Evolutionary conservation across 2,888 invertebrate species (phyloP).

Genomic region (Stomorhina lunata): DNA sequence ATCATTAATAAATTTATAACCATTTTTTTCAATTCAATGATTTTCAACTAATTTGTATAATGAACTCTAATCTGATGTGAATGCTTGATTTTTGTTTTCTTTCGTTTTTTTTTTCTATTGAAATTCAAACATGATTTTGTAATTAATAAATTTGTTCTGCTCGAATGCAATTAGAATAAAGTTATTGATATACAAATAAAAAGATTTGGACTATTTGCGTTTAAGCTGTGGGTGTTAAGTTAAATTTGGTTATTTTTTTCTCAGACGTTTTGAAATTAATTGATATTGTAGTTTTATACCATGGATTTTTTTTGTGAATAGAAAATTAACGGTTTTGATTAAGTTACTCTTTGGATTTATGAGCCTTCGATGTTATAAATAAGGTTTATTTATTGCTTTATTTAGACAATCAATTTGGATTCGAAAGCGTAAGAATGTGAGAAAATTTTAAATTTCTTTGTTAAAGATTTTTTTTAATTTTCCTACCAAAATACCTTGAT

Average conservation of each 20-base stretch:
- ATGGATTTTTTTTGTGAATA: no score
- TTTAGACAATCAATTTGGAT: no score
- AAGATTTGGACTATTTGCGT: background rate
- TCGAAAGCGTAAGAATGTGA: no score
- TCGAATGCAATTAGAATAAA: conserved; percentile 8
- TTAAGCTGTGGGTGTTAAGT: conserved; percentile 7
- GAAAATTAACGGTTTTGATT: no score
- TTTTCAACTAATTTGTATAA: background rate
- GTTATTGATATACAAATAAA: background rate
- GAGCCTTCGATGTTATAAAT: no score
- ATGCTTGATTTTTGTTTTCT: conserved; percentile 4
- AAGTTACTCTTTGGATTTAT: no score
- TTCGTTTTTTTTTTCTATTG: conserved; percentile 13
- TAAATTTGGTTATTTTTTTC: background rate
- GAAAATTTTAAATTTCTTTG: no score
- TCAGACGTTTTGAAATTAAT: background rate
- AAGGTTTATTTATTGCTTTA: no score
- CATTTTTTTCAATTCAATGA: background rate
- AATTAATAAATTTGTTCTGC: conserved; percentile 54
- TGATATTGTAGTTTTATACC: background rate
- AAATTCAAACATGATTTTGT: conserved; percentile 49
- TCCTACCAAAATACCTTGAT: no score
- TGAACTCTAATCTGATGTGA: background rate
- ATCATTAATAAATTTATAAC: conserved; percentile 15
- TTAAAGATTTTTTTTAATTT: no score